Evolutionary conservation across 1,140 invertebrate species (phyloP).

Genomic region (Drosophila kurseongensis): DNA sequence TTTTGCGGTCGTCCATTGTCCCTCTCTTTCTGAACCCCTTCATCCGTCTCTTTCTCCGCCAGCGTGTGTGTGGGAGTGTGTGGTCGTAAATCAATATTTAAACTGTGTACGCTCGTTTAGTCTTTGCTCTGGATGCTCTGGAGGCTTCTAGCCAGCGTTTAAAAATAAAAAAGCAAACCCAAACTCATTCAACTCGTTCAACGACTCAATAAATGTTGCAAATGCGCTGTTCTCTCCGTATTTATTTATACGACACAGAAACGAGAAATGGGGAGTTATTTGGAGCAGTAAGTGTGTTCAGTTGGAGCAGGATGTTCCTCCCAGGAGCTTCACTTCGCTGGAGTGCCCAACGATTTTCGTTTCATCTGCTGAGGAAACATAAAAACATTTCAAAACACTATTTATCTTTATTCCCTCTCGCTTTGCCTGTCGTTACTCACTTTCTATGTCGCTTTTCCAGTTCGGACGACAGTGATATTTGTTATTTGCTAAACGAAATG

Average conservation of each 20-base stretch:
- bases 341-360: constrained; percentile 63
- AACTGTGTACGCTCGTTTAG: constrained; percentile 66
- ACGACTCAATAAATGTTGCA: constrained; percentile 82
- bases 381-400: constrained; percentile 72
- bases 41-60: constrained; percentile 4
- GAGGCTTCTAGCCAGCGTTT: constrained; percentile 50
- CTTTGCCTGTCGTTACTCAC: neutral
- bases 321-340: constrained; percentile 35
- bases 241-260: constrained; percentile 67
- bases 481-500: constrained; percentile 78
- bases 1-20: constrained; percentile 33
- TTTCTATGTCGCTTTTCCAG: neutral
- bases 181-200: constrained; percentile 81
- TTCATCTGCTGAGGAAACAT: constrained; percentile 51
- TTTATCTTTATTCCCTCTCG: constrained; percentile 71
- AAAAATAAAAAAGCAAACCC: constrained; percentile 72
- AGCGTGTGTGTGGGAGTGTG: constrained; percentile 31
- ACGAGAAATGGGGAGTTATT: neutral
- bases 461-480: constrained; percentile 54
- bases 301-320: constrained; percentile 2
- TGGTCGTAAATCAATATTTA: constrained; percentile 80
- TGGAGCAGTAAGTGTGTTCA: neutral
- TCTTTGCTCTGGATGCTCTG: constrained; percentile 45
- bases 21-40: constrained; percentile 6
- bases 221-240: constrained; percentile 65